Percentiles rank a stretch among this genome's conserved stretches.
Conservation (phyloP, 2,113 vertebrate genomes). For the Bambusicola thoracicus region DNA sequence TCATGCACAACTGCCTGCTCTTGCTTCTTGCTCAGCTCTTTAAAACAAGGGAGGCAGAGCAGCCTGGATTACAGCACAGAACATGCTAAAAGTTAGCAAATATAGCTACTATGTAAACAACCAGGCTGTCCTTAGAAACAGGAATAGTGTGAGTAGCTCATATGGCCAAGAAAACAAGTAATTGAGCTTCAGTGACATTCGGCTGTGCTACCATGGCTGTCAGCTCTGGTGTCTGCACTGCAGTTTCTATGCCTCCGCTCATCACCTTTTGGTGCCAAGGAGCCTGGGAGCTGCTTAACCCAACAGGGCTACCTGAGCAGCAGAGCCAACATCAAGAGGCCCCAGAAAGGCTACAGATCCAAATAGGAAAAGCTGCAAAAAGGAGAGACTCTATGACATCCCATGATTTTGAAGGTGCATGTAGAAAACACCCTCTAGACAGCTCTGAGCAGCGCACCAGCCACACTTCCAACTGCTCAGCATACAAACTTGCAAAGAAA, state of each 20-base stretch:
- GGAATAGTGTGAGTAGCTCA: neutral
- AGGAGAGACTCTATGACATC: neutral
- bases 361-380: neutral
- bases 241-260: neutral
- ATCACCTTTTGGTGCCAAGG: neutral
- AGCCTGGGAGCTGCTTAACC: conserved; percentile 9
- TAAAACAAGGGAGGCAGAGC: neutral
- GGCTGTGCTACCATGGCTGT: rapidly evolving
- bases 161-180: neutral
- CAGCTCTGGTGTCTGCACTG: neutral
- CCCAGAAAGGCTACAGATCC: neutral
- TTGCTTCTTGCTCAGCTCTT: neutral
- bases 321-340: neutral
- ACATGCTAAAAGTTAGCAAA: neutral
- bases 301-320: neutral
- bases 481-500: neutral
- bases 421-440: neutral
- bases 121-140: neutral
- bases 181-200: neutral
- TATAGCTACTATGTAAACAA: neutral
- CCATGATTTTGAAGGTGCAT: neutral
- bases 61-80: neutral
- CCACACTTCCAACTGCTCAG: neutral
- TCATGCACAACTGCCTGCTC: neutral
- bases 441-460: rapidly evolving